These are phyloP conservation scores for Ophioderma brevispina DNA, from an alignment of 35 echinoderm and acorn worm genomes.

Conservation along the genomic window DNA sequence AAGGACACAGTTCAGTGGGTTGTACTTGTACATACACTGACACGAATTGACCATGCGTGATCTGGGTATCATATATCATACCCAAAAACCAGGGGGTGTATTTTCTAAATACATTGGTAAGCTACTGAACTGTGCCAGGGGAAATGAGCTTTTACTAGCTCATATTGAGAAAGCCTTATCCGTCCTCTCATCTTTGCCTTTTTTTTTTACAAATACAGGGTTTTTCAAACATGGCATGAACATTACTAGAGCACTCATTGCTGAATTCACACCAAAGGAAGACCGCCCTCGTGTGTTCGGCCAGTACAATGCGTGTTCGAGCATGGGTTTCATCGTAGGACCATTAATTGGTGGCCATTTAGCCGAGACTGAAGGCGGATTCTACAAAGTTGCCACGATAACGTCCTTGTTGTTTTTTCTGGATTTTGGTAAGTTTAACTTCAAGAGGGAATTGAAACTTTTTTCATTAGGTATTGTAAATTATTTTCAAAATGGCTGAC, in stretches of 20 bases:
- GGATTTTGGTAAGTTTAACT: slow-evolving; percentile 68
- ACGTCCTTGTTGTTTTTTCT: slow-evolving; percentile 60
- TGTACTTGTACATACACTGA: too few species aligned
- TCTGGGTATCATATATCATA: too few species aligned
- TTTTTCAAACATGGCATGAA: slow-evolving; percentile 86
- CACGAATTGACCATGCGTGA: too few species aligned
- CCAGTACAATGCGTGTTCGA: slow-evolving; percentile 80
- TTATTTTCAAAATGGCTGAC: too few species aligned
- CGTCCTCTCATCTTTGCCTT: too few species aligned
- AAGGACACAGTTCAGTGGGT: too few species aligned
- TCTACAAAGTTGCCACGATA: slow-evolving; percentile 55
- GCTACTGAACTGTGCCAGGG: too few species aligned
- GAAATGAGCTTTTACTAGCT: too few species aligned
- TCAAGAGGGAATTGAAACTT: neutral
- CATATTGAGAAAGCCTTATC: too few species aligned
- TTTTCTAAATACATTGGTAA: too few species aligned
- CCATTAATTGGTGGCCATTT: slow-evolving; percentile 81
- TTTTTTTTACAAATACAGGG: slow-evolving; percentile 50
- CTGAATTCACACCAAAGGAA: slow-evolving; percentile 79
- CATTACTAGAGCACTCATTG: slow-evolving; percentile 64
- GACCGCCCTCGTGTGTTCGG: slow-evolving; percentile 81
- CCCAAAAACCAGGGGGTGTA: too few species aligned
- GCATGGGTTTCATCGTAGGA: slow-evolving; percentile 87
- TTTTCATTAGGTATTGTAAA: too few species aligned
- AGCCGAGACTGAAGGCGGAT: slow-evolving; percentile 64